Percentiles rank a stretch among this genome's conserved stretches.
phyloP scores from a whole-genome alignment of 2,113 vertebrate species.

The Saccopteryx bilineata region DNA sequence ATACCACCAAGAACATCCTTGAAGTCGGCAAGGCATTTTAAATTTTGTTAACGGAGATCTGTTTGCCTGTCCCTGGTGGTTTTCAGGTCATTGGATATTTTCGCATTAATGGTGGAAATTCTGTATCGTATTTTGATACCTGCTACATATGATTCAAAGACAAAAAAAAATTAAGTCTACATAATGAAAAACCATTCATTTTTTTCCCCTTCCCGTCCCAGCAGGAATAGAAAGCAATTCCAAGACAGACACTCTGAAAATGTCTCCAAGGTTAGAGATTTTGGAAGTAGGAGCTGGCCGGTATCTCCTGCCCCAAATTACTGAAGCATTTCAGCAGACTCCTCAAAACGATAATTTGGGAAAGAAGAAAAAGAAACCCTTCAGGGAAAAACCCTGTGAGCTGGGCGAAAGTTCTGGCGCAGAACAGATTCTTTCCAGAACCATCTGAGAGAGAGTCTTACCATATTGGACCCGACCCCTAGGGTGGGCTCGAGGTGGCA shows the following conservation, averaged over 20 bases:
- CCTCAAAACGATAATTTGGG: conserved; percentile 65
- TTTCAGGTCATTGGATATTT: conserved; percentile 45
- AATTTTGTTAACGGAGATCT: background rate
- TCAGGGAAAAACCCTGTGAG: background rate
- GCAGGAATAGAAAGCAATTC: conserved; percentile 58
- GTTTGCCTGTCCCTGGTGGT: background rate
- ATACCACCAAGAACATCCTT: background rate
- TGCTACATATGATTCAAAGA: conserved; percentile 60
- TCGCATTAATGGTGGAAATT: conserved; percentile 65
- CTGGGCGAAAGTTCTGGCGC: background rate
- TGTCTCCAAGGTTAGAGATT: conserved; percentile 61
- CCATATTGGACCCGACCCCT: background rate
- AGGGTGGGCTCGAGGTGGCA: background rate
- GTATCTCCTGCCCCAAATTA: conserved; percentile 66
- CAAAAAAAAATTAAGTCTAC: conserved; percentile 5
- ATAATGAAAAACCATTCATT: conserved; percentile 36
- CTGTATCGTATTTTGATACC: conserved; percentile 26
- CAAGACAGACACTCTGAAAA: conserved; percentile 47
- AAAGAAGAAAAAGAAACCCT: background rate
- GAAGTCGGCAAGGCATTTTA: background rate
- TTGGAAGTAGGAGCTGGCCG: conserved; percentile 16
- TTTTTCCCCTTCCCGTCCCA: conserved; percentile 58
- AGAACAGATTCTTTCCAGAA: conserved; percentile 35
- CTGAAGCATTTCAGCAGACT: conserved; percentile 68
- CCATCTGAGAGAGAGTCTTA: conserved; percentile 2